These are phyloP conservation scores for Crematogaster levior DNA, from an alignment of 2,888 invertebrate species.

Conservation along the genomic window DNA sequence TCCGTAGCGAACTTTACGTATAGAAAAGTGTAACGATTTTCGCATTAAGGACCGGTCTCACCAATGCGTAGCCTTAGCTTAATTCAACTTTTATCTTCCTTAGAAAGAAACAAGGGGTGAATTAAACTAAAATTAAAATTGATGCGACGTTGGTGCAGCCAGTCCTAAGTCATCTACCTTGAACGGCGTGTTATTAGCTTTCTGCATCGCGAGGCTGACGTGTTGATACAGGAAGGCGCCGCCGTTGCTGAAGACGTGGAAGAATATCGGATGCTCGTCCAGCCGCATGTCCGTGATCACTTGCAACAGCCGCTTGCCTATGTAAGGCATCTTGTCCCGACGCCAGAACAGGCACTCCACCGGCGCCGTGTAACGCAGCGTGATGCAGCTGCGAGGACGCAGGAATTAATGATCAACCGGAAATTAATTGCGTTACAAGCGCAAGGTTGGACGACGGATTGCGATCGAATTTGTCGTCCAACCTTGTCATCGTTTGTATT, in stretches of 20 bases:
- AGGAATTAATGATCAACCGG: neutral
- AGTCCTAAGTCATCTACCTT: conserved; percentile 84
- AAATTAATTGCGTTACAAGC: neutral
- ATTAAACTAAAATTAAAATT: too few species aligned
- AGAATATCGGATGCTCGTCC: conserved; percentile 90
- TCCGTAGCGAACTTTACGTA: too few species aligned
- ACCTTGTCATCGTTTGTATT: neutral
- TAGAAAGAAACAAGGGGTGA: too few species aligned
- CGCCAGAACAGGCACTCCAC: conserved; percentile 89
- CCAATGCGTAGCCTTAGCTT: too few species aligned
- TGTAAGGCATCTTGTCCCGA: conserved; percentile 87
- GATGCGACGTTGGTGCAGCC: too few species aligned
- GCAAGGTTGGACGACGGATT: neutral
- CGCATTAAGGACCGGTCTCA: too few species aligned
- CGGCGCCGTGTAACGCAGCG: conserved; percentile 90
- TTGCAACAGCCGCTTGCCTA: conserved; percentile 89
- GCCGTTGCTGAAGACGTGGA: conserved; percentile 93
- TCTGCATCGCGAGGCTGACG: conserved; percentile 88
- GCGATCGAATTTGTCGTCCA: neutral
- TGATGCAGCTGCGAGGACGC: conserved; percentile 88
- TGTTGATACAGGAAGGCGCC: conserved; percentile 91
- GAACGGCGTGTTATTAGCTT: conserved; percentile 86
- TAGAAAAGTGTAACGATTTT: neutral
- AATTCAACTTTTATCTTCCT: too few species aligned
- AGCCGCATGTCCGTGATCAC: conserved; percentile 89